Conservation (phyloP, 2,113 vertebrate species). For the Puma concolor region DNA sequence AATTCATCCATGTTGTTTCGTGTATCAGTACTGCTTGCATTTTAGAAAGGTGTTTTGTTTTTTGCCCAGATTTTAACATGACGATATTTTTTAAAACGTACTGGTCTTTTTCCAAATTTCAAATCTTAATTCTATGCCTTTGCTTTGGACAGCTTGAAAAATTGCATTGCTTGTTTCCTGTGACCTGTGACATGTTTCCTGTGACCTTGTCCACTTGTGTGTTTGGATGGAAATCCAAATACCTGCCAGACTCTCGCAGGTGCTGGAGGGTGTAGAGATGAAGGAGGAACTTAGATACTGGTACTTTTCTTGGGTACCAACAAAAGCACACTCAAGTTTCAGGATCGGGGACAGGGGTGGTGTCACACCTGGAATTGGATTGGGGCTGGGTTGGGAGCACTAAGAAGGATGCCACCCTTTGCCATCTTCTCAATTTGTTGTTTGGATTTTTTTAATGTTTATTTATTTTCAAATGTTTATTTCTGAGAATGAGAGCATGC, state of each 20-base stretch:
- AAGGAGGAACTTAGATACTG: not conserved
- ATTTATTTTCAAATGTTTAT: too few relatives aligned
- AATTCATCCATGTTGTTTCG: not conserved
- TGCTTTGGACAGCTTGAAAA: not conserved
- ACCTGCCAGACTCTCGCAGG: not conserved
- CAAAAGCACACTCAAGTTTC: not conserved
- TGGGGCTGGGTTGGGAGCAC: not conserved
- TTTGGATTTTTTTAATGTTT: not conserved
- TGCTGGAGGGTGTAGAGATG: not conserved
- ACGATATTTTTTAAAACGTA: not conserved
- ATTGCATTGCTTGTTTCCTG: not conserved
- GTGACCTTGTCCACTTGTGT: not conserved
- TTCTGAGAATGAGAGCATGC: too few relatives aligned
- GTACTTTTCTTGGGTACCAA: not conserved
- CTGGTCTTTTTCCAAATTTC: not conserved
- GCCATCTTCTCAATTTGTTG: not conserved
- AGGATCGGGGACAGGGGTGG: not conserved
- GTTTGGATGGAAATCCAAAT: not conserved
- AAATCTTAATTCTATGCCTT: not conserved
- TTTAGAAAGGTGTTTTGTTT: not conserved
- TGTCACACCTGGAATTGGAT: not conserved
- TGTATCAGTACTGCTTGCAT: not conserved
- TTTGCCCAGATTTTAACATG: not conserved
- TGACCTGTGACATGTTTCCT: not conserved
- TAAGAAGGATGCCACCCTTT: not conserved